Base-by-base conservation (phyloP, 2,113 vertebrate genomes). In the Tachuris rubrigastra region DNA sequence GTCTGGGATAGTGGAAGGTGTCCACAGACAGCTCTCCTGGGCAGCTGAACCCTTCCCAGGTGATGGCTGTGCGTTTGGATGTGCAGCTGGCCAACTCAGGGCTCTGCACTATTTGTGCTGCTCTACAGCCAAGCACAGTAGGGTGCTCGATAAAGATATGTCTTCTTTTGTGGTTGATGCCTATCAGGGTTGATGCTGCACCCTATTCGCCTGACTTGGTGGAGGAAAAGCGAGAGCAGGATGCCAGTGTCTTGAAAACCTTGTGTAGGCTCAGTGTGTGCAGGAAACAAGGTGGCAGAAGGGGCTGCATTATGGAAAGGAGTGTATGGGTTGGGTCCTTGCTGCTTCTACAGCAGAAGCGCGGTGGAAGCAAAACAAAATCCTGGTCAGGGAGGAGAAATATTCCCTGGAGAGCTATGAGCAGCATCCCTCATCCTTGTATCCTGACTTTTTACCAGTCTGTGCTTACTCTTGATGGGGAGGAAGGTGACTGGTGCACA, bases 381-480 rank as follows among this genome's bases (percentile, higher is more conserved):
- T 23, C 24, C 20, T 3, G 1, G 30, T 35, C 31, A 37, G 69
- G 41, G 33, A 16, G 7, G 9, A 79, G 52, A 42, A 75, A 67
- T 9, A 10, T 13, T 23, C 27, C 17, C n/a, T 41, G 31, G 25
- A 8, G 3, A 15, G 53, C 14, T 39, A 1, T 6, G 44, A 28
- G 31, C 49, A 69, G 39, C 50, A 59, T 16, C 19, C 14, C 35
- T 55, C 31, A 1, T 37, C 37, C 3, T 0, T 4, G 9, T 21
- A 8, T 68, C 30, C 69, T 27, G 58, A 17, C 20, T 65, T 60
- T 53, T 63, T 24, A 27, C 12, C 8, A 13, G 31, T 8, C 44
- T 0, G 0, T 9, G 30, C 58, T 35, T 31, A 21, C 39, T 65
- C 1, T 0, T 42, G 33, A 18, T 0, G 2, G 20, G 30, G 53